Percentiles rank a stretch among this genome's conserved stretches.
These are phyloP conservation scores for Myotis brandtii DNA, from an alignment of 2,113 vertebrate genomes.

Conservation along the genomic window DNA sequence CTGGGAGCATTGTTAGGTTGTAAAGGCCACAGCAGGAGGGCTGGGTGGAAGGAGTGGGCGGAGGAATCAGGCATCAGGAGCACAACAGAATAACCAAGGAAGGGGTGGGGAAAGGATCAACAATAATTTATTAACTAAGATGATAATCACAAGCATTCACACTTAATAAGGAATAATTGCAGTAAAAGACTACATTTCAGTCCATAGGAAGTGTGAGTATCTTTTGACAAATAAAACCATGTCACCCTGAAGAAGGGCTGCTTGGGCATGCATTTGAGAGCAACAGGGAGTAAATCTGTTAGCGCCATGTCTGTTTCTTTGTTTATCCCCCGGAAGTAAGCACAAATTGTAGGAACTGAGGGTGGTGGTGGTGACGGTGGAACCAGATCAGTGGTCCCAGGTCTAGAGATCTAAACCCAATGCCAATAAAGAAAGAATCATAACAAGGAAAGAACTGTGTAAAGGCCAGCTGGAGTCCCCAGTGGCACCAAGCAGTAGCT, in stretches of 20 bases:
- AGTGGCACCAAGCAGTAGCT: not conserved
- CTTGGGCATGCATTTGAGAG: not conserved
- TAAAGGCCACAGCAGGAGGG: not conserved
- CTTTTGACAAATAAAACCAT: not conserved
- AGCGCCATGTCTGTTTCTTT: not conserved
- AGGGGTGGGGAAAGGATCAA: not conserved
- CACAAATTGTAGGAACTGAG: not conserved
- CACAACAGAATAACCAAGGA: not conserved
- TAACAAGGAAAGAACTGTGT: not conserved
- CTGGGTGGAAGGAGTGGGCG: not conserved
- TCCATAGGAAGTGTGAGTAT: not conserved
- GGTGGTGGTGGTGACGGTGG: not conserved
- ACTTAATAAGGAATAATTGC: conserved; percentile 49
- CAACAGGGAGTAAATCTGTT: not conserved
- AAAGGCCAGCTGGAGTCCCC: not conserved
- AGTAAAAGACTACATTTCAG: not conserved
- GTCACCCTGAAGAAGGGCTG: not conserved
- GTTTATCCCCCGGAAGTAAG: not conserved
- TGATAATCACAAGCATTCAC: not conserved
- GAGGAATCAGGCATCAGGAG: not conserved
- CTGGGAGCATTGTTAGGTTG: not conserved
- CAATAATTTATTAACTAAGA: conserved; percentile 29
- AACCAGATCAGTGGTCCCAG: not conserved
- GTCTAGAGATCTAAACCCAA: not conserved
- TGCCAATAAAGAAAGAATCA: not conserved